Evolutionary conservation across 2,113 vertebrate genomes (phyloP).

Genomic region (Falcunculus frontatus): DNA sequence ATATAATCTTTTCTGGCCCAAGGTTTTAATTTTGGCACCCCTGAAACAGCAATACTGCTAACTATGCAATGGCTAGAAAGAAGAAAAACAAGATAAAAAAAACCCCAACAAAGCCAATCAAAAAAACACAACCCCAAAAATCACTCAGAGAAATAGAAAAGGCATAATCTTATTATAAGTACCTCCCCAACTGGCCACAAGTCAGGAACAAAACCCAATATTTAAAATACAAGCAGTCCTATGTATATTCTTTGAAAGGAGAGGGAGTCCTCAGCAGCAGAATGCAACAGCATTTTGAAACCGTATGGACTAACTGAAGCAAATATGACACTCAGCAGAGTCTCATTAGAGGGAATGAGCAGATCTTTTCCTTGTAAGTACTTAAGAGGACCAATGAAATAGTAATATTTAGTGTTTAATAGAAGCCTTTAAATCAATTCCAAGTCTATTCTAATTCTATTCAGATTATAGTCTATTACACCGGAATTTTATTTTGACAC

Average conservation of each 20-base stretch:
- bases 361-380: not conserved
- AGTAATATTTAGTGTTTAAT: not conserved
- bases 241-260: not conserved
- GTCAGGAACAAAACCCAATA: accelerated
- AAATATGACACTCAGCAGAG: not conserved
- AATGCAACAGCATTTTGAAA: not conserved
- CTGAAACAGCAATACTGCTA: not conserved
- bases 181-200: not conserved
- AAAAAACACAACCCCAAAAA: not conserved
- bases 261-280: not conserved
- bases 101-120: not conserved
- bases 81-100: not conserved
- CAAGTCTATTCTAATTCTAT: not conserved
- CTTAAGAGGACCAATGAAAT: not conserved
- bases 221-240: not conserved
- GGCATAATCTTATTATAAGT: not conserved
- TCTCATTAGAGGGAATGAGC: not conserved
- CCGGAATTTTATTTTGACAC: not conserved
- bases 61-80: not conserved
- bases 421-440: not conserved
- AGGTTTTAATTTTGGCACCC: not conserved
- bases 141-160: not conserved
- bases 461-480: not conserved
- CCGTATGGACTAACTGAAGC: not conserved
- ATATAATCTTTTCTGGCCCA: not conserved